Evolutionary conservation across 2,113 vertebrate species (phyloP).

Genomic region (Dromaius novaehollandiae): DNA sequence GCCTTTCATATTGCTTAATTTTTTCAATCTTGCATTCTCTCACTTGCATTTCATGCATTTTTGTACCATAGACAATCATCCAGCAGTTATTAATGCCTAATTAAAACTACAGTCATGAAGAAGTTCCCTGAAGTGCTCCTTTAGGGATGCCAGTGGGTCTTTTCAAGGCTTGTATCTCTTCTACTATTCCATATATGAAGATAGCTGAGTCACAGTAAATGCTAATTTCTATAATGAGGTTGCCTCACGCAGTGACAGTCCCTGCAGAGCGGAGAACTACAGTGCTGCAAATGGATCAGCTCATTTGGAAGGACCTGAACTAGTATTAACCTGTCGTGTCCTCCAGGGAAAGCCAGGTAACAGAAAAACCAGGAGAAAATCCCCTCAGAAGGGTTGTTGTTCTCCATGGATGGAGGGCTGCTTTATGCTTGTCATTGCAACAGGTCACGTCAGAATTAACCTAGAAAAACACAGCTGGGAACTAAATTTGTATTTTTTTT

Average conservation of each 20-base stretch:
- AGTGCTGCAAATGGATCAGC: neutral
- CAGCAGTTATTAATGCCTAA: conserved; percentile 1
- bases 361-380: neutral
- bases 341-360: neutral
- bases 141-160: neutral
- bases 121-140: conserved; percentile 6
- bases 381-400: neutral
- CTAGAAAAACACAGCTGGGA: neutral
- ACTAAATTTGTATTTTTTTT: neutral
- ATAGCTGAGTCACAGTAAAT: conserved; percentile 53
- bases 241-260: neutral
- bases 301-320: conserved; percentile 22
- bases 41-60: neutral
- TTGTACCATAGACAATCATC: neutral
- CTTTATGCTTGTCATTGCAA: neutral
- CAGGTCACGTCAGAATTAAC: neutral
- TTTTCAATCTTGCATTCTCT: neutral
- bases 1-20: neutral
- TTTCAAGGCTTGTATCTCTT: conserved; percentile 33
- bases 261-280: neutral
- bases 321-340: neutral
- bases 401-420: neutral
- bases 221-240: conserved; percentile 40
- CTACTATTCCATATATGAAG: conserved; percentile 10
- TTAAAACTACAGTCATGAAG: conserved; percentile 22